These are phyloP conservation scores for Scolanthus callimorphus DNA, from an alignment of 92 coral and sea anemone genomes.

Conservation along the genomic window DNA sequence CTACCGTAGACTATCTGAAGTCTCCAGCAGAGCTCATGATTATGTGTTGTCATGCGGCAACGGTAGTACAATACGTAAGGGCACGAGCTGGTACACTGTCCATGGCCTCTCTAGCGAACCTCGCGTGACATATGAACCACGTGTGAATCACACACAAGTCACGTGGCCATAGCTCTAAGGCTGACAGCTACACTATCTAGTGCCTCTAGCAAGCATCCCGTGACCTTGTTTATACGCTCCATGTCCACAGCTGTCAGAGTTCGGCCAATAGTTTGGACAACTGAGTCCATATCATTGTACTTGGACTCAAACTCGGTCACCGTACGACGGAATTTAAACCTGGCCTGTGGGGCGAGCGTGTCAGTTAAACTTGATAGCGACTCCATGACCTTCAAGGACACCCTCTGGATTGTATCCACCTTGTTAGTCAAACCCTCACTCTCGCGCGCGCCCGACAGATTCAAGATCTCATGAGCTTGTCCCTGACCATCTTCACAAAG, in stretches of 20 bases:
- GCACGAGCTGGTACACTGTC: no score
- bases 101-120: no score
- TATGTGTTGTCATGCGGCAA: no score
- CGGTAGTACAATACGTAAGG: no score
- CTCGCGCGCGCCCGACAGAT: constrained; percentile 67
- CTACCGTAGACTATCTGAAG: no score
- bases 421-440: constrained; percentile 44
- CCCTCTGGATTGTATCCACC: constrained; percentile 47
- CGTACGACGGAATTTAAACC: constrained; percentile 72
- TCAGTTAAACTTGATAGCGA: constrained; percentile 70
- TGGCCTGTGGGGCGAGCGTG: constrained; percentile 76
- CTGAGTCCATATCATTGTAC: constrained; percentile 68
- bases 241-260: constrained; percentile 66
- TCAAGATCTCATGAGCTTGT: constrained; percentile 50
- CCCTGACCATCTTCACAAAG: constrained; percentile 55
- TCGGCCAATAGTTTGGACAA: constrained; percentile 61
- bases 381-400: constrained; percentile 64
- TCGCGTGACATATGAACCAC: no score
- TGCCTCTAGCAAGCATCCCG: constrained; percentile 48
- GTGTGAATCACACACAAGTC: no score
- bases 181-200: constrained; percentile 59
- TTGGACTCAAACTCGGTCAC: constrained; percentile 70
- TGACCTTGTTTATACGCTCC: constrained; percentile 72
- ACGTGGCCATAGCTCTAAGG: constrained; percentile 53
- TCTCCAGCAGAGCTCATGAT: no score